Evolutionary conservation across 2,113 vertebrate species (phyloP).

Genomic region (Tetrao urogallus): DNA sequence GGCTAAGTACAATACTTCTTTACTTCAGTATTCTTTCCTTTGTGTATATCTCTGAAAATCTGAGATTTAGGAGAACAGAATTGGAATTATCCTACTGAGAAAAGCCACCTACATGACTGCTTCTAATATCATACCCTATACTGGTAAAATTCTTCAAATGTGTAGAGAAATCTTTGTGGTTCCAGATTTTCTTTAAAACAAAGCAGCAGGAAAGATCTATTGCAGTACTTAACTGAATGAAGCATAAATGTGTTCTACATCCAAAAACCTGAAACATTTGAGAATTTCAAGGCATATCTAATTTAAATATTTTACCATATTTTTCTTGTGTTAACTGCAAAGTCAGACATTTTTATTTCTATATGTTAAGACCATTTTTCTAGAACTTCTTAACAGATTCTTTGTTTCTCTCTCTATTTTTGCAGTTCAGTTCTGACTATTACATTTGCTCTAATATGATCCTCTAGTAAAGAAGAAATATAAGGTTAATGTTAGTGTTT

Average conservation of each 20-base stretch:
- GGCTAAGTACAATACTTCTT: not conserved
- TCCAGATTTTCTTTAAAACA: not conserved
- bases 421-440: not conserved
- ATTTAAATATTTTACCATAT: not conserved
- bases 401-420: not conserved
- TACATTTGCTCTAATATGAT: accelerated
- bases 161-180: not conserved
- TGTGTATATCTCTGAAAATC: not conserved
- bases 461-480: not conserved
- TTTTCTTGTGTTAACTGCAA: not conserved
- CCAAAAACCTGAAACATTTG: not conserved
- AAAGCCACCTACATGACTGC: not conserved
- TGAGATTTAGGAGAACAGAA: not conserved
- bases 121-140: not conserved
- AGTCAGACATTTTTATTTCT: not conserved
- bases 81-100: not conserved
- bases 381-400: not conserved
- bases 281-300: not conserved
- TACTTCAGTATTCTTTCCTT: not conserved
- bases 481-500: not conserved
- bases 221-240: not conserved
- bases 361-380: not conserved
- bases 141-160: not conserved
- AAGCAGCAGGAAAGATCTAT: not conserved
- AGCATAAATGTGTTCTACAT: not conserved